Conservation (phyloP, 2,797 vertebrate species). For the Anguilla pacifica region DNA sequence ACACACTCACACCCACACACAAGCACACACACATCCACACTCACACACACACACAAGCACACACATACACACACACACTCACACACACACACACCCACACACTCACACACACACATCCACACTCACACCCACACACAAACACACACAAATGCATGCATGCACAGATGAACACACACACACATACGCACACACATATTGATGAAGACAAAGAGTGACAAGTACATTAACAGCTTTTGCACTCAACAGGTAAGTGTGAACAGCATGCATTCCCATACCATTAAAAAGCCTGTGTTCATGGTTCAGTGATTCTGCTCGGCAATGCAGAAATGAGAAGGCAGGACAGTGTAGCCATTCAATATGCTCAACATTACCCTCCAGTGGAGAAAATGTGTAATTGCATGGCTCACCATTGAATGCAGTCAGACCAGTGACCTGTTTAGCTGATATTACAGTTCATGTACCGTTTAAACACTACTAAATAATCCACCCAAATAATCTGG, state of each 20-base stretch:
- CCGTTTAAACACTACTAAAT: neutral
- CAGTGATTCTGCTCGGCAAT: neutral
- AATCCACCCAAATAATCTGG: neutral
- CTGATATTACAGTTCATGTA: neutral
- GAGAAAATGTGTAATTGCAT: constrained; percentile 17
- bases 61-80: neutral
- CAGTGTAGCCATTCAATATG: neutral
- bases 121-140: no score
- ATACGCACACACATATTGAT: neutral
- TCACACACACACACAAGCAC: constrained; percentile 7
- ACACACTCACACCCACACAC: no score
- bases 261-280: neutral
- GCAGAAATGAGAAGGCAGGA: neutral
- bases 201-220: constrained; percentile 4
- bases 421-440: neutral
- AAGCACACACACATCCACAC: constrained; percentile 9
- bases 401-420: neutral
- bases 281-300: neutral
- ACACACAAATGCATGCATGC: neutral
- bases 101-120: no score
- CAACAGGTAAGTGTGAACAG: neutral
- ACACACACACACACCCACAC: no score
- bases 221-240: neutral
- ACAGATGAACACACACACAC: neutral
- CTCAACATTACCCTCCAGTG: constrained; percentile 19